These are phyloP conservation scores for Mus pahari DNA, from an alignment of 2,113 vertebrate species.

Conservation along the genomic window DNA sequence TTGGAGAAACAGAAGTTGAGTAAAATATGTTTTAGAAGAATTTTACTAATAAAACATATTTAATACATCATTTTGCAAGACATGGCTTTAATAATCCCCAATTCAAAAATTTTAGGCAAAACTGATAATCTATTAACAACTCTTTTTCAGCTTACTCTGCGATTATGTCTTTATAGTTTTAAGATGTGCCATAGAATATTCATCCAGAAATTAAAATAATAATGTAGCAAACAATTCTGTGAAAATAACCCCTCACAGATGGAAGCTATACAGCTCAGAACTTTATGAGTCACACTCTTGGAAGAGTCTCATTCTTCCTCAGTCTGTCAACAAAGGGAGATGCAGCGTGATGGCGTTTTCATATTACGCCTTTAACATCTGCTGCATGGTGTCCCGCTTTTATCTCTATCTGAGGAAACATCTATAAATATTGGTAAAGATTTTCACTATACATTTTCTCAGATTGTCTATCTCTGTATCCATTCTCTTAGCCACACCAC, in stretches of 20 bases:
- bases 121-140: conserved; percentile 13
- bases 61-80: conserved; percentile 36
- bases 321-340: conserved; percentile 73
- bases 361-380: conserved; percentile 60
- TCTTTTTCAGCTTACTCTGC: conserved; percentile 55
- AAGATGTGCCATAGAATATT: neutral
- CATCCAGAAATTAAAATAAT: conserved; percentile 47
- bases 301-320: conserved; percentile 11
- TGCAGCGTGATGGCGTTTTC: conserved; percentile 32
- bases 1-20: conserved; percentile 40
- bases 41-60: conserved; percentile 42
- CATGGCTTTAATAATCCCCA: neutral
- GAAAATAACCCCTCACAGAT: conserved; percentile 48
- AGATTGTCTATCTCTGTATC: conserved; percentile 48
- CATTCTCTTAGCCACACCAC: neutral
- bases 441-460: conserved; percentile 56
- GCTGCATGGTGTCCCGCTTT: conserved; percentile 51
- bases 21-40: neutral
- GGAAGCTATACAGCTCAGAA: conserved; percentile 63
- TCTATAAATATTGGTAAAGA: conserved; percentile 73
- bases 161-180: conserved; percentile 55
- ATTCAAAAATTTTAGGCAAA: conserved; percentile 34
- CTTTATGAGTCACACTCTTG: conserved; percentile 54
- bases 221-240: conserved; percentile 38
- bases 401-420: conserved; percentile 70